Evolutionary conservation across 2,113 vertebrate species (phyloP), one percentile per base, ranked within the genome.

Genomic region (Trichechus manatus): DNA sequence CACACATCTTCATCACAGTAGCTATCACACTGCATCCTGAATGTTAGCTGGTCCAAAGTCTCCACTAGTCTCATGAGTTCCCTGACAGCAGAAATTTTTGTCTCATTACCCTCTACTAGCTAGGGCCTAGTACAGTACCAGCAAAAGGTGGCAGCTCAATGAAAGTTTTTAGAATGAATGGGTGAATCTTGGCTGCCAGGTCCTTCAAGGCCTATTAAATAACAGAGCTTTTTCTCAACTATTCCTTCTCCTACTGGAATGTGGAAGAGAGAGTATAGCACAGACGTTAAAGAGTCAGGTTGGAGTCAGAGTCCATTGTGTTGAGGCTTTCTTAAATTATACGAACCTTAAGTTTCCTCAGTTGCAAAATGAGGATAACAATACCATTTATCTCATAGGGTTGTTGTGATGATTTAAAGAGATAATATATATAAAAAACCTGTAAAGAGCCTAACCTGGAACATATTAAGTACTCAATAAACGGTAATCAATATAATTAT

Each of bases 81-180:
- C 44, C 44, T 83, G 17, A 94, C 2, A 81, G 19, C n/a, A 84
- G 42, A 96, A 1, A 87, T 61, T 95, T 87, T 14, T 36, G 2
- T 84, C 36, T 90, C 17, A 85, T 39, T 75, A 2, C 14, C 85
- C 9, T 93, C 50, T 91, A 59, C 68, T 91, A 74, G 6, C 1
- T 72, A 77, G 22, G 3, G 15, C 5, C 42, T 66, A 66, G 15
- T 14, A 47, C 42, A 22, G 23, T 31, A 72, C 27, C 4, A 91
- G n/a, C 9, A 92, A 89, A 33, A 87, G 6, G 14, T 36, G 94
- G 20, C 5, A 89, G 39, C 31, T 92, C 83, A 93, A 4, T 75
- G 50, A 92, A 15, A 86, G 39, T 8, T 89, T 93, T 96, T 72
- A 27, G 29, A 95, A 93, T 88, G 36, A 92, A 89, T 85, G 68